Base-by-base conservation (phyloP, 2,113 vertebrate species). In the Jaculus jaculus region DNA sequence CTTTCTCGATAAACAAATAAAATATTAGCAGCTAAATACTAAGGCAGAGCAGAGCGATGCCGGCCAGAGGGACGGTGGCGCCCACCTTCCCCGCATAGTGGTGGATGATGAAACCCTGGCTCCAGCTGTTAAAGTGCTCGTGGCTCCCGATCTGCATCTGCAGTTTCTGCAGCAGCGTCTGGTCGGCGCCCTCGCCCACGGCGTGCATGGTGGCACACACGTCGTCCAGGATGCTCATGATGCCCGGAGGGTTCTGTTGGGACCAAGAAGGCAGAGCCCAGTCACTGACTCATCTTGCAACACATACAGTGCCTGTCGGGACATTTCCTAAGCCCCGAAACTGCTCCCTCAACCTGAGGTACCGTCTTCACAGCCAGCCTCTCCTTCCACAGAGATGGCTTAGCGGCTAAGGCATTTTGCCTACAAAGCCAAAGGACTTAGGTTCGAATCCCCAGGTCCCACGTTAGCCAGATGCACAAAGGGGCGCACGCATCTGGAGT, bases 61-160 rank as follows among this genome's bases (percentile, higher is more conserved):
- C 66, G 6, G 73, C 58, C 68, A 30, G 9, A 1, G 13, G 80
- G 18, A 17, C 4, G 23, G 13, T 12, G 54, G 54, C 10, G 54
- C 86, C 86, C 72, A 99, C 99, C 99, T 99, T 99, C 77, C 99
- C 99, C 18, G 99, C 99, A 0, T 99, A 99, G 97, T 99, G 99
- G 97, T 99, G 99, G 79, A 99, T 99, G 94, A 99, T 99, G 97
- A 99, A 99, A 82, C 99, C 99, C 94, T 99, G 99, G 97, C 99
- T 99, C 99, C 99, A 99, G 98, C 99, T 99, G 98, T 99, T 99
- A 98, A 99, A 99, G 97, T 99, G 99, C 74, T 99, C 99, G 0
- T 99, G 99, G n/a, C 98, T 99, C 96, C 99, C 99, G 93, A 99
- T 99, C 97, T 99, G 98, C 98, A 99, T 99, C 94, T 99, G 97